These are phyloP conservation scores for Tortrix viridana DNA, from an alignment of 2,888 invertebrate genomes.

Conservation along the genomic window DNA sequence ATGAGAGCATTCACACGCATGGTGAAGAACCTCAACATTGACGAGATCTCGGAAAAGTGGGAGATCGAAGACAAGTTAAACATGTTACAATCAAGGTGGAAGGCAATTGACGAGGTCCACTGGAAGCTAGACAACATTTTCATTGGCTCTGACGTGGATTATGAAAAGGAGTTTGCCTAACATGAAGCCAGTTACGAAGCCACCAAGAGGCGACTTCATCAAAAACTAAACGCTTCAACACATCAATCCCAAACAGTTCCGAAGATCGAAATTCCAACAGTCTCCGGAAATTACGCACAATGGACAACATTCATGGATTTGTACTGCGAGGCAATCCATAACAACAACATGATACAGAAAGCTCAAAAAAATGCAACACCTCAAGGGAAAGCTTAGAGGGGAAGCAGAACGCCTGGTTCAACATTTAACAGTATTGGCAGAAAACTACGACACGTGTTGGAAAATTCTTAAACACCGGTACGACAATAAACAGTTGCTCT, in stretches of 20 bases:
- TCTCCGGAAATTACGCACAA: slow-evolving; percentile 8
- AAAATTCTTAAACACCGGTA: slow-evolving; percentile 38
- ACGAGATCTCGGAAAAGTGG: slow-evolving; percentile 26
- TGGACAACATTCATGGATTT: slow-evolving; percentile 30
- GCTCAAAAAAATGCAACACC: slow-evolving; percentile 32
- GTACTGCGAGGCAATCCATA: slow-evolving; percentile 23
- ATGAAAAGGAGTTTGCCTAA: slow-evolving; percentile 4
- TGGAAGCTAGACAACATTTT: slow-evolving; percentile 23
- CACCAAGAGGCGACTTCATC: slow-evolving; percentile 1
- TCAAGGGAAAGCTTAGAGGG: slow-evolving; percentile 39
- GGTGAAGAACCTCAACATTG: slow-evolving; percentile 7
- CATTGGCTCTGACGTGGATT: slow-evolving; percentile 9
- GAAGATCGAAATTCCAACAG: slow-evolving; percentile 23
- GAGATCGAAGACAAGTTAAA: slow-evolving; percentile 30
- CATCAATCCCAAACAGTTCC: slow-evolving; percentile 7
- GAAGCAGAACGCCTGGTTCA: slow-evolving; percentile 40
- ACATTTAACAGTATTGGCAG: slow-evolving; percentile 38
- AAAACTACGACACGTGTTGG: slow-evolving; percentile 41
- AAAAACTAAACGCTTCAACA: neutral
- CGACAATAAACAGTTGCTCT: slow-evolving; percentile 38
- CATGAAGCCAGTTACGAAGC: neutral
- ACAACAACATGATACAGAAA: slow-evolving; percentile 16
- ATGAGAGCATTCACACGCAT: slow-evolving; percentile 29
- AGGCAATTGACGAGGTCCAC: slow-evolving; percentile 25
- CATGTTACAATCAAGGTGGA: slow-evolving; percentile 21